Evolutionary conservation across 1,140 invertebrate species (phyloP), one percentile per base, ranked within the genome.

Genomic region (Penaeus japonicus): DNA sequence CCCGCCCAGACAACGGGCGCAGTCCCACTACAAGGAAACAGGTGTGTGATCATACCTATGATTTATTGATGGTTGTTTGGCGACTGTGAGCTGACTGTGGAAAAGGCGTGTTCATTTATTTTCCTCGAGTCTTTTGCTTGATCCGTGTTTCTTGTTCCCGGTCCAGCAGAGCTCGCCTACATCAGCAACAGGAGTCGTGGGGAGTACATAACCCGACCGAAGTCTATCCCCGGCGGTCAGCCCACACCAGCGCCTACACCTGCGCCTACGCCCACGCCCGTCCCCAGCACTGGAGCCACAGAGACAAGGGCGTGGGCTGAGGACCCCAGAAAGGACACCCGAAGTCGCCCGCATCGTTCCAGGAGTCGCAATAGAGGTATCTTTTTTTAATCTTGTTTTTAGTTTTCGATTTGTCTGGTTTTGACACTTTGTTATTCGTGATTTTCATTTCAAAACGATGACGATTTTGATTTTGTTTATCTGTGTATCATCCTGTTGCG

Each of bases 1-100:
- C 20, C n/a, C 53, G 17, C 39, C 53, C 20, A 57, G 79, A 1
- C 85, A 87, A 59, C 27, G 85, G 4, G 20, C 85, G 2, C 85
- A 82, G 59, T 87, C 85, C 22, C 78, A 87, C 18, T 82, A 73
- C 39, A 87, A 87, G 53, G 85, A 87, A 39, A 81, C 85, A 70
- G 85, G 85, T 80, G 22, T 55, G 57, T 27, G 39, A 4, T 27
- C 55, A 62, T 62, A 77, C 84, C 47, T 53, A 57, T 27, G 53
- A 47, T 15, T n/a, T 53, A 3, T 24, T n/a, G 30, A 57, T 57
- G 53, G 1, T 54, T 1, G 27, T 0, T n/a, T 24, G 12, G 17
- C 27, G 30, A 7, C 2, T 47, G 20, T 22, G n/a, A 54, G 10
- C 17, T 47, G 4, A 35, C 35, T 35, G 18, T 20, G 24, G 5